Base-by-base conservation (phyloP, 2,113 vertebrate species). In the Pardalotus punctatus region DNA sequence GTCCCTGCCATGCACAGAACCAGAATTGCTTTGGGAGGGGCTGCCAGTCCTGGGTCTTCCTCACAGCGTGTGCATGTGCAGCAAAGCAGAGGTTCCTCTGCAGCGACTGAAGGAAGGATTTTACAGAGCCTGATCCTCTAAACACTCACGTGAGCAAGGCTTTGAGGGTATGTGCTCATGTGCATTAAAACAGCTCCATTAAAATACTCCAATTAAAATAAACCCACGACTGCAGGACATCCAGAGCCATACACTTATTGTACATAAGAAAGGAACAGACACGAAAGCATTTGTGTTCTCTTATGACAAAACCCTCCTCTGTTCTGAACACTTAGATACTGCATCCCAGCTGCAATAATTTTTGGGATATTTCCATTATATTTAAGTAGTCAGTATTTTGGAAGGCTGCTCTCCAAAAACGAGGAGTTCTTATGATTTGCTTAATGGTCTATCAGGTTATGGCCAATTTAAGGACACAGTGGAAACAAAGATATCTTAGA, bases 1-100 rank as follows among this genome's bases (percentile, higher is more conserved):
- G 43, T 7, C 40, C 18, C 70, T 56, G 36, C 31, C 1, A 8
- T 7, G 33, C 67, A 53, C 2, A 35, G 56, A 47, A 66, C 7
- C 47, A 5, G 47, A 73, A 53, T 18, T 28, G 27, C 45, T 62
- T 23, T 9, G 21, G 11, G 22, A 53, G 23, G 8, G 13, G 33
- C 20, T 79, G 6, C 13, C 38, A 57, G 38, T 35, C 28, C 42
- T 33, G 70, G 17, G 50, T 17, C 33, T 85, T 53, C 16, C 71
- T 28, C 1, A 2, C 14, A 31, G 22, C 5, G 16, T 33, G 45
- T 0, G 3, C 23, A 51, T 6, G 22, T 1, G 5, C 45, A 18
- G 14, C 50, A 28, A 38, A 14, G 10, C 25, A 57, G 42, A 70
- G 33, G 19, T 9, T 8, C 4, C 22, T 43, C 62, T 47, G 74